Evolutionary conservation across 1,140 invertebrate species (phyloP), one percentile per base, ranked within the genome.

Genomic region (Epicauta chinensis): DNA sequence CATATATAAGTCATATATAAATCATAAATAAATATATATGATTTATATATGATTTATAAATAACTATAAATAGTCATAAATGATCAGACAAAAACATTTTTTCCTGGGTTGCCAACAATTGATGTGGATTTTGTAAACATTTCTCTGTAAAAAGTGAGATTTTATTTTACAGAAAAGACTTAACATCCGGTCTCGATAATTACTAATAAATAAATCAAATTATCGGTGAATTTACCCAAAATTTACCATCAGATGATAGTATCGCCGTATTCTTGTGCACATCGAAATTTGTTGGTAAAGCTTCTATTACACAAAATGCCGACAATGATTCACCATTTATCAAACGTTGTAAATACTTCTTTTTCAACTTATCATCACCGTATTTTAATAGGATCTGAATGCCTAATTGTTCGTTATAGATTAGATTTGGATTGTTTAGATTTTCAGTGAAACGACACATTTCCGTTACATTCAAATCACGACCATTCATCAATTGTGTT

Each of bases 391-490:
- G 65, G 2, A 75, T 35, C 31, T 79, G 62, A 3, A 76, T 58
- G 1, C 75, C 70, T 1, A 72, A 62, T 2, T 72, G 66, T 56
- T 76, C 72, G 16, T 74, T 66, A 32, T 76, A 69, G 15, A 75
- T 11, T 0, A 77, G 34, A 16, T 68, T 70, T 5, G 71, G 66
- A 32, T 80, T 69, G 2, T 56, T 45, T 2, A 82, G 67, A 1
- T 68, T 66, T 56, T 83, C 81, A 30, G 79, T 52, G 29, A 80
- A 71, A 53, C 72, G 72, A 31, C 76, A 61, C 46, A 71, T 72
- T 61, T 84, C 82, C 2, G 78, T 77, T 14, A 70, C 56, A 29
- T 75, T 75, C n/a, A 78, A 64, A n/a, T 74, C 73, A 16, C 75
- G 59, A 1, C 73, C 75, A 16, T 68, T 66, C 4, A 69, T 55